A percentile compares a stretch with the other conserved stretches of the same genome.
phyloP scores from a whole-genome alignment of 2,797 vertebrate genomes.

The Linurgus olivaceus region DNA sequence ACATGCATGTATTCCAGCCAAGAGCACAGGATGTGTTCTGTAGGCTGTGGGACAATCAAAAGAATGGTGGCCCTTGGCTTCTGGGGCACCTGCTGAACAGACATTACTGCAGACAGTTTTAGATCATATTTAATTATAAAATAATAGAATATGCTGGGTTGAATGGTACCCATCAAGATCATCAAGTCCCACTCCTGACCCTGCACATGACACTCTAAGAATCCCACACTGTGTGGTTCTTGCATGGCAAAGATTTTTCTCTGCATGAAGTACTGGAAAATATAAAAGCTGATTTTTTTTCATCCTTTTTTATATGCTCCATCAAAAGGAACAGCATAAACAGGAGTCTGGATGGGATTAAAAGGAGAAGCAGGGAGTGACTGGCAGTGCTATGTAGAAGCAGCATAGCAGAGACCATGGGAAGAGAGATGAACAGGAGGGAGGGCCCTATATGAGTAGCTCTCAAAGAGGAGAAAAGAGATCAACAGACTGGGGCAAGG shows the following conservation, averaged over 20 bases:
- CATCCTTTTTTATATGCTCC: neutral
- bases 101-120: neutral
- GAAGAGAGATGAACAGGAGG: neutral
- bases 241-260: neutral
- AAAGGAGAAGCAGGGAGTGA: neutral
- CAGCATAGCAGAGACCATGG: neutral
- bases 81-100: neutral
- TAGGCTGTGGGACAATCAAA: neutral
- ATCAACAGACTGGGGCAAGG: neutral
- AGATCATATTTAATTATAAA: neutral
- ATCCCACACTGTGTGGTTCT: neutral
- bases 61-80: neutral
- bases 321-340: neutral
- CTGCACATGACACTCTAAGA: neutral
- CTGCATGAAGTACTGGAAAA: neutral
- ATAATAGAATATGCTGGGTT: neutral
- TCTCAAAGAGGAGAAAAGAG: neutral
- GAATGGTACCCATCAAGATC: neutral
- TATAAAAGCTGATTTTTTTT: neutral
- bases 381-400: neutral
- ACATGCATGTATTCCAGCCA: too few species aligned
- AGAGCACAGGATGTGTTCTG: neutral
- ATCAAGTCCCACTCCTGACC: neutral
- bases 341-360: neutral
- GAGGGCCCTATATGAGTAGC: neutral